Evolutionary conservation across 2,888 invertebrate genomes (phyloP).

Genomic region (Lathronympha strigana): DNA sequence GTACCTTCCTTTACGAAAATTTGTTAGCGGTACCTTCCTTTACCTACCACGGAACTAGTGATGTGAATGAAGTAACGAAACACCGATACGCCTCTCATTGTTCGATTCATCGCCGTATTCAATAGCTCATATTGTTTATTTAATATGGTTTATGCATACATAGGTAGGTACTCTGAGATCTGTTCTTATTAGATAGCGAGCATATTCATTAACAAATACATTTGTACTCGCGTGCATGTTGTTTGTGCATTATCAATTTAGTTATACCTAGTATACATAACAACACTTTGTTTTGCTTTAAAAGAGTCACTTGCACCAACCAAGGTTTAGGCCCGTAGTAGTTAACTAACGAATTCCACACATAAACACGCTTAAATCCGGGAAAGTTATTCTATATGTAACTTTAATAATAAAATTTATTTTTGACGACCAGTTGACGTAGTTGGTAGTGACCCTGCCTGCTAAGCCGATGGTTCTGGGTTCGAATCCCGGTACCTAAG

Average conservation of each 20-base stretch:
- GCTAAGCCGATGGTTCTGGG: too few species aligned
- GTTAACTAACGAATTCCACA: too few species aligned
- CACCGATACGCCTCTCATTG: conserved; percentile 41
- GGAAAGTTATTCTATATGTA: too few species aligned
- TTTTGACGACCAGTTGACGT: too few species aligned
- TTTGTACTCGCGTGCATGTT: background rate
- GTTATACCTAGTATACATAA: too few species aligned
- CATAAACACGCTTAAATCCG: too few species aligned
- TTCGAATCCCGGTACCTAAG: too few species aligned
- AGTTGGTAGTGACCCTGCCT: too few species aligned
- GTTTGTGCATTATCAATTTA: background rate
- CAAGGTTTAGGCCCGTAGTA: too few species aligned
- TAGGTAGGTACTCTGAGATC: background rate
- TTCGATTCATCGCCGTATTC: conserved; percentile 41
- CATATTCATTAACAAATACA: conserved; percentile 12
- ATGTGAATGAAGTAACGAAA: conserved; percentile 40
- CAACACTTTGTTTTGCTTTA: too few species aligned
- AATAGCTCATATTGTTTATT: conserved; percentile 40
- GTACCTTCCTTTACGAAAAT: conserved; percentile 21
- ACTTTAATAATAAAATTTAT: too few species aligned
- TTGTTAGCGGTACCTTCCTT: conserved; percentile 14
- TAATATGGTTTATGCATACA: conserved; percentile 20
- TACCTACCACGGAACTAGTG: conserved; percentile 40
- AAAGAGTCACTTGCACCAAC: too few species aligned
- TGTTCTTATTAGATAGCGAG: conserved; percentile 19